phyloP scores from a whole-genome alignment of 2,113 vertebrate species.

The Scomber japonicus region DNA sequence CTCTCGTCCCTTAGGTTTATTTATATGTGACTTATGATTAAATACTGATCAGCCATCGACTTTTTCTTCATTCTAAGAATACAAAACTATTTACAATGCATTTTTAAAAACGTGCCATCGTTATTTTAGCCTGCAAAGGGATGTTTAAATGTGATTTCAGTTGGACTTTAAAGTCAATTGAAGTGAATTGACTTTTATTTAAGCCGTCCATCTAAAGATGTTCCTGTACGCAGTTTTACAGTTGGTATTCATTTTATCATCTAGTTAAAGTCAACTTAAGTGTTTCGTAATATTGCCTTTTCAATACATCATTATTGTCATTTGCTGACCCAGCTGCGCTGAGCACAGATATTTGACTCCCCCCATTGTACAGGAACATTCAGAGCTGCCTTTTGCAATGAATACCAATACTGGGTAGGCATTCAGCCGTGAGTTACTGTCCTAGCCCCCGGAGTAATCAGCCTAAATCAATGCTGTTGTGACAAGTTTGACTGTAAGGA shows the following conservation, averaged over 20 bases:
- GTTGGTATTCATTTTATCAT: conserved; percentile 11
- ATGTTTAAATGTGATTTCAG: too few species aligned
- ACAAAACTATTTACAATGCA: too few species aligned
- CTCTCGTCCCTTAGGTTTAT: too few species aligned
- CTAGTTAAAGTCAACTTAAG: conserved; percentile 2
- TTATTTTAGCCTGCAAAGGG: too few species aligned
- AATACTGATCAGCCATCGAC: too few species aligned
- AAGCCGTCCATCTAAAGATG: neutral
- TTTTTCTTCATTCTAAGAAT: too few species aligned
- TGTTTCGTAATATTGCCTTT: conserved; percentile 20
- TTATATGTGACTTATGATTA: too few species aligned
- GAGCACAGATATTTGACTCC: conserved; percentile 50
- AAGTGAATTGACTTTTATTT: neutral
- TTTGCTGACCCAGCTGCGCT: conserved; percentile 57
- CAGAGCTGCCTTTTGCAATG: conserved; percentile 52
- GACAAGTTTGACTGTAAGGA: conserved; percentile 70
- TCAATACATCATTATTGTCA: conserved; percentile 14
- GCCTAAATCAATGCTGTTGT: conserved; percentile 71
- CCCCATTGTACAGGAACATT: conserved; percentile 53
- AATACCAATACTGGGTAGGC: conserved; percentile 45
- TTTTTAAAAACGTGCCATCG: too few species aligned
- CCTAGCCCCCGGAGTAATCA: conserved; percentile 54
- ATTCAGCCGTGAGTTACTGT: conserved; percentile 59
- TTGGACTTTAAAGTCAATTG: too few species aligned
- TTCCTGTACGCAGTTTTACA: neutral